Conservation (phyloP, 2,113 vertebrate species). For the Thryonomys swinderianus region DNA sequence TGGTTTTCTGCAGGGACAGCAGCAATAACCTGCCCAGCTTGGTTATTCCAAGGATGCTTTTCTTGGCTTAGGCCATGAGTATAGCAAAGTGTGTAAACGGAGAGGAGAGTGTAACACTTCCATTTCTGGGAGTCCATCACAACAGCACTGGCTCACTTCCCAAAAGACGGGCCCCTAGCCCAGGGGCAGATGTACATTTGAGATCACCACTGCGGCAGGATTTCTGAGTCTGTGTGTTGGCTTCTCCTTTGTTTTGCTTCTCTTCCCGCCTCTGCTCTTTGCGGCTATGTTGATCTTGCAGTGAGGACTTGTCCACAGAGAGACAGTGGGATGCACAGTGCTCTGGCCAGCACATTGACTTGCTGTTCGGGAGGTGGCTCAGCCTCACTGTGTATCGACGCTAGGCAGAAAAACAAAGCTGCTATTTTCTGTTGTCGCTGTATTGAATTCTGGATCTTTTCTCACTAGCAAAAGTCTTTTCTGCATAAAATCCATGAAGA, state of each 20-base stretch:
- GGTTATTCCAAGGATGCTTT: background rate
- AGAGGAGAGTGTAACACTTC: background rate
- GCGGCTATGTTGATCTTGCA: background rate
- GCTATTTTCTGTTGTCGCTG: background rate
- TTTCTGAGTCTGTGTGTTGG: background rate
- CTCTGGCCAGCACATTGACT: background rate
- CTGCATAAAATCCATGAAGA: background rate
- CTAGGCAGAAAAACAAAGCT: background rate
- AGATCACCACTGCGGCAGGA: fast-evolving
- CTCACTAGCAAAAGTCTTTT: background rate
- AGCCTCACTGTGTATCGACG: background rate
- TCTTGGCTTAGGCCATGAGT: background rate
- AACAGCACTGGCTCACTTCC: background rate
- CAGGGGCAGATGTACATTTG: fast-evolving
- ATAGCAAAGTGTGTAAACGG: background rate
- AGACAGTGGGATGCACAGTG: too few species aligned
- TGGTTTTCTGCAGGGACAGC: background rate
- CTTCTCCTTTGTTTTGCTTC: background rate
- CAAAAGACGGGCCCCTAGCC: background rate
- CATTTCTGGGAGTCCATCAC: background rate
- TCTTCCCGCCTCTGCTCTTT: background rate
- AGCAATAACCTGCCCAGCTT: too few species aligned
- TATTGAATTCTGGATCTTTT: background rate
- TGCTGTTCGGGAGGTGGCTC: background rate
- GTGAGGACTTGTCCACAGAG: background rate